Conservation (phyloP, 2,888 invertebrate genomes). For the Gnatocerus cornutus region DNA sequence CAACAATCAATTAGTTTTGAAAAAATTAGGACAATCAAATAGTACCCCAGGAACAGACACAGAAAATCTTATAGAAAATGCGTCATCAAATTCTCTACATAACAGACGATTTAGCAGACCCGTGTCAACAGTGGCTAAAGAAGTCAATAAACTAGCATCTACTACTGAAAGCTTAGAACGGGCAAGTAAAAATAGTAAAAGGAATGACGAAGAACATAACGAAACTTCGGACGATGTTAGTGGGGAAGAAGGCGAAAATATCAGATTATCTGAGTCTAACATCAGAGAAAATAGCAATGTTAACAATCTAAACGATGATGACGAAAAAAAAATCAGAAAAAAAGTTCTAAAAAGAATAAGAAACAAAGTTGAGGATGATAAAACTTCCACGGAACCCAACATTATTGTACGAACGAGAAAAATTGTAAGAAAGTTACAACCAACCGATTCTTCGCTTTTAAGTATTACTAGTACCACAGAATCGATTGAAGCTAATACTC, state of each 20-base stretch:
- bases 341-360: slow-evolving; percentile 41
- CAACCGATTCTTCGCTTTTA: slow-evolving; percentile 52
- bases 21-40: slow-evolving; percentile 16
- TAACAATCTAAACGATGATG: slow-evolving; percentile 53
- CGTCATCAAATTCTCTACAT: slow-evolving; percentile 15
- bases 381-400: slow-evolving; percentile 58
- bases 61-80: slow-evolving; percentile 35
- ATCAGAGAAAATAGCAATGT: slow-evolving; percentile 68
- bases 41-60: slow-evolving; percentile 29
- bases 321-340: slow-evolving; percentile 42
- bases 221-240: slow-evolving; percentile 57
- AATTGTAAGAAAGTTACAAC: slow-evolving; percentile 64
- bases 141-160: slow-evolving; percentile 24
- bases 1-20: slow-evolving; percentile 20
- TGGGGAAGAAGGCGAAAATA: slow-evolving; percentile 68
- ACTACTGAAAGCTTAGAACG: slow-evolving; percentile 7
- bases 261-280: slow-evolving; percentile 70
- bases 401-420: slow-evolving; percentile 64
- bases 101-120: slow-evolving; percentile 22
- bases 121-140: slow-evolving; percentile 22
- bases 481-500: slow-evolving; percentile 50
- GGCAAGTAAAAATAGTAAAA: not conserved
- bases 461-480: slow-evolving; percentile 34
- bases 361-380: slow-evolving; percentile 49
- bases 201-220: slow-evolving; percentile 42